Base-by-base conservation (phyloP, 2,797 vertebrate genomes). In the Phylloscopus collybita region DNA sequence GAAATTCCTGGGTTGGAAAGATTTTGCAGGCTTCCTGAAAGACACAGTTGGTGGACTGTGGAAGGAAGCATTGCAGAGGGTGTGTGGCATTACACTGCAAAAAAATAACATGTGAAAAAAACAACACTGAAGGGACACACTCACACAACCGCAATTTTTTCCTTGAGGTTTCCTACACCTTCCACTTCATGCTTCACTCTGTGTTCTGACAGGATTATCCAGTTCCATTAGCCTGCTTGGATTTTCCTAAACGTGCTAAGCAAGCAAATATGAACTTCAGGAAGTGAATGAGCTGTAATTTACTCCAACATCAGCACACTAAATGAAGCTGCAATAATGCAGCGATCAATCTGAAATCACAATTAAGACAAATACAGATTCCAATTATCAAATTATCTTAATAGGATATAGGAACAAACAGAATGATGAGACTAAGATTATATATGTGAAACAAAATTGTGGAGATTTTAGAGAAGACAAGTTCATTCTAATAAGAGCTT, bases 261-360 rank as follows among this genome's bases (percentile, higher is more conserved):
- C 76, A 95, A 92, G 80, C 51, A 84, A 84, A 95, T 13, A 44
- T 1, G 10, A 88, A 44, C 38, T 38, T 16, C 11, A n/a, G 70
- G 80, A 90, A 79, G 49, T 36, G 83, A 71, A 81, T 13, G 86
- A 92, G 70, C 62, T 88, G 8, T 69, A 72, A 95, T 93, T 94
- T 91, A 73, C 88, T 69, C 70, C 70, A 95, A 67, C 88, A 95
- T 86, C 92, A 90, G 66, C 92, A 64, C 16, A 15, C 32, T 67
- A 94, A 96, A 88, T 93, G 78, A 42, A 95, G 78, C 79, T 91
- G 93, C 80, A 94, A 72, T 92, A 96, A 95, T 82, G 81, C 80
- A 49, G 40, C 3, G 92, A 95, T 95, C 94, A 88, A 81, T 84
- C 51, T 66, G 83, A 91, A 92, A 88, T 86, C 90, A 90, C 83